These are phyloP conservation scores for Madoqua kirkii DNA, from an alignment of 2,113 vertebrate genomes.

Conservation along the genomic window DNA sequence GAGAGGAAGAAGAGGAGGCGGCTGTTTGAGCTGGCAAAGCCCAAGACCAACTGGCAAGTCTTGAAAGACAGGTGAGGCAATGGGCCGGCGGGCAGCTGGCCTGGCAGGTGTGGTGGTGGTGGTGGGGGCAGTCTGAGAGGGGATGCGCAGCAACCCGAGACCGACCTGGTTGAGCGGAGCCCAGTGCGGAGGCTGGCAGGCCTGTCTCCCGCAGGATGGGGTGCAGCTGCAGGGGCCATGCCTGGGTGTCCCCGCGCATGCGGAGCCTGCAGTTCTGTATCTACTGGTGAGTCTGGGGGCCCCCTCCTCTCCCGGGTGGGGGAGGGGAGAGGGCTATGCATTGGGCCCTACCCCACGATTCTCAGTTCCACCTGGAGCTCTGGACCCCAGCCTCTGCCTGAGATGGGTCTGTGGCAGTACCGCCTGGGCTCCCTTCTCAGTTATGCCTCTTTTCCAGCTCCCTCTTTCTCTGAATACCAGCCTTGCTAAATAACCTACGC, in stretches of 20 bases:
- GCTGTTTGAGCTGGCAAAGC: slow-evolving; percentile 31
- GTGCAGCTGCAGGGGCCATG: slow-evolving; percentile 35
- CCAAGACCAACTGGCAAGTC: slow-evolving; percentile 58
- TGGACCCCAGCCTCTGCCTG: too few relatives aligned
- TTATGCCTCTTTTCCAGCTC: neutral
- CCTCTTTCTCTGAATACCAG: neutral
- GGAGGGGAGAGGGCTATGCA: neutral
- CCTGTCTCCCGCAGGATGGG: slow-evolving; percentile 41
- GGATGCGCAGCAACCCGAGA: neutral
- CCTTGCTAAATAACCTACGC: rapidly evolving
- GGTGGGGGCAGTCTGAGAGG: neutral
- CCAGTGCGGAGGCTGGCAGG: neutral
- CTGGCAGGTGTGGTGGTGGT: neutral
- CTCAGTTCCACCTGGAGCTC: too few relatives aligned
- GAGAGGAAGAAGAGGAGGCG: neutral
- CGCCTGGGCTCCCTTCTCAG: neutral
- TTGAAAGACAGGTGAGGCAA: slow-evolving; percentile 57
- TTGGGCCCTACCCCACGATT: rapidly evolving
- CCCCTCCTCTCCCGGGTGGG: neutral
- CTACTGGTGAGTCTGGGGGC: slow-evolving; percentile 52
- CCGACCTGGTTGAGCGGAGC: neutral
- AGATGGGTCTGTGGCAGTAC: neutral
- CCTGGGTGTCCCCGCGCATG: slow-evolving; percentile 32
- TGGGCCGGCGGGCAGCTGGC: rapidly evolving
- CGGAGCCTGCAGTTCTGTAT: slow-evolving; percentile 42